These are phyloP conservation scores for Theretra japonica DNA, from an alignment of 2,888 invertebrate species.

Conservation along the genomic window DNA sequence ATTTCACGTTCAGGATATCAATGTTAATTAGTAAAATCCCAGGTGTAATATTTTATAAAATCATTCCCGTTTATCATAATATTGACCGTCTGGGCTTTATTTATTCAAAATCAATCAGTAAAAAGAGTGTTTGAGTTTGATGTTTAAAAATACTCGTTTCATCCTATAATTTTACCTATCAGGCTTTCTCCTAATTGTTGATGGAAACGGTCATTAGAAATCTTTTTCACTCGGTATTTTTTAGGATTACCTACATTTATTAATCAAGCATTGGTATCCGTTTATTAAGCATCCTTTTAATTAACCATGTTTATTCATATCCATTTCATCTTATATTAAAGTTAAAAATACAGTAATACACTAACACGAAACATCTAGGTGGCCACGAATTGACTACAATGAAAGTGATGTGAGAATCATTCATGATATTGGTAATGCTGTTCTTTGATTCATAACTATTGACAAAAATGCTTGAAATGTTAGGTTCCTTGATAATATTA, in stretches of 20 bases:
- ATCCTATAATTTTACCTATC: no score
- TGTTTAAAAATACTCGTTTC: no score
- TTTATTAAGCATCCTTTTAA: not conserved
- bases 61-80: no score
- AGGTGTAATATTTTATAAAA: no score
- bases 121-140: no score
- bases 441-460: conserved; percentile 42
- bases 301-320: not conserved
- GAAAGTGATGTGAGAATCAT: conserved; percentile 54
- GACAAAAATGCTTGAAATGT: not conserved
- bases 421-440: conserved; percentile 44
- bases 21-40: no score
- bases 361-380: conserved; percentile 56
- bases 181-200: not conserved
- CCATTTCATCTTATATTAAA: not conserved
- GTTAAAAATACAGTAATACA: conserved; percentile 41
- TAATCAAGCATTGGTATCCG: not conserved
- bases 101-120: no score
- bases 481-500: no score
- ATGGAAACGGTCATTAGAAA: not conserved
- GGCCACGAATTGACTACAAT: conserved; percentile 62
- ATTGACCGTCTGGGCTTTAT: no score
- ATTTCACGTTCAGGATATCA: no score
- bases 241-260: not conserved
- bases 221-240: not conserved